Percentiles rank a stretch among this genome's conserved stretches.
Conservation (phyloP, 2,797 vertebrate species). For the Mormyrops boulengeri region DNA sequence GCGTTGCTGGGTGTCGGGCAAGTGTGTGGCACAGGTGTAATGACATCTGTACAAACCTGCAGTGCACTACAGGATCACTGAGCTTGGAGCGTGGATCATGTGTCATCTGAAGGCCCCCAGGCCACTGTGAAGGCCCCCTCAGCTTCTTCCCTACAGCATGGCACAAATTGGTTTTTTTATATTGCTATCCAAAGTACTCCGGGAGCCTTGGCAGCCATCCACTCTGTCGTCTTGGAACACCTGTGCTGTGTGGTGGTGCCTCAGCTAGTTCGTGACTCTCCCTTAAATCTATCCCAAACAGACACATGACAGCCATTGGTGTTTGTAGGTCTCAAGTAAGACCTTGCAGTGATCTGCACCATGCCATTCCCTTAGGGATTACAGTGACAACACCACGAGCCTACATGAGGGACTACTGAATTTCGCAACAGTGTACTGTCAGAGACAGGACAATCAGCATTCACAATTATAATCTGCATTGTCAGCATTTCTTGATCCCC, state of each 20-base stretch:
- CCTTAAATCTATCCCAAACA: neutral
- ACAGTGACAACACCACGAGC: neutral
- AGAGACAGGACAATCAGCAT: neutral
- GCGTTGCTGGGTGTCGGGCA: neutral
- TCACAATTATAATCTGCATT: neutral
- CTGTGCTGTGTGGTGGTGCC: neutral
- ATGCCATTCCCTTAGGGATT: neutral
- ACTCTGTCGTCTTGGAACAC: neutral
- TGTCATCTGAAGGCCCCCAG: neutral
- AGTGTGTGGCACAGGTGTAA: neutral
- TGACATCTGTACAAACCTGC: neutral
- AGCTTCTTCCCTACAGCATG: neutral
- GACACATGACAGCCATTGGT: neutral
- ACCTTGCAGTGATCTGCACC: neutral
- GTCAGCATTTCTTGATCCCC: neutral
- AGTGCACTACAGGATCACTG: neutral
- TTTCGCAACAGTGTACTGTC: neutral
- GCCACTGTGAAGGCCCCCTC: neutral
- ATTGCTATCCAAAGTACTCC: neutral
- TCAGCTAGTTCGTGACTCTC: neutral
- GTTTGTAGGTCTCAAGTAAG: neutral
- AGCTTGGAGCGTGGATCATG: neutral
- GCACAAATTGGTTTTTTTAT: neutral
- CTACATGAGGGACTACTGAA: neutral
- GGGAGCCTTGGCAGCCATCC: neutral